These are phyloP conservation scores for Drosophila pectinifera DNA, from an alignment of 1,140 invertebrate genomes.

Conservation along the genomic window DNA sequence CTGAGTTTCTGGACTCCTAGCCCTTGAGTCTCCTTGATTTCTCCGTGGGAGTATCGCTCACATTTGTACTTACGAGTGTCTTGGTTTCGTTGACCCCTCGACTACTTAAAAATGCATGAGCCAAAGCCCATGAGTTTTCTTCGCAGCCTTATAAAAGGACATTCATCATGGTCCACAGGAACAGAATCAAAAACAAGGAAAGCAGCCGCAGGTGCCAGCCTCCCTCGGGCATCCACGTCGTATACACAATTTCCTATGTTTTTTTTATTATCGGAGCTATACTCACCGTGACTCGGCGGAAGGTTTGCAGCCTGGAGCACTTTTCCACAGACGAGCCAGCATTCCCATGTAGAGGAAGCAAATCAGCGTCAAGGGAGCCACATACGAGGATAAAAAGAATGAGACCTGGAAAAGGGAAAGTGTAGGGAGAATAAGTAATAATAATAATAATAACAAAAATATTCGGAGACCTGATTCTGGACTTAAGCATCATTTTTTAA, in stretches of 20 bases:
- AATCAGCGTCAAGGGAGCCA: constrained; percentile 93
- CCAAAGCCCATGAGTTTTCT: constrained; percentile 42
- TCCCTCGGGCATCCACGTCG: background rate
- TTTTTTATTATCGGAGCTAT: background rate
- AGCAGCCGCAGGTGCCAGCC: constrained; percentile 29
- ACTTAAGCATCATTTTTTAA: background rate
- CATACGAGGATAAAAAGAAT: constrained; percentile 94
- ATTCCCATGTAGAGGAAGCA: constrained; percentile 96
- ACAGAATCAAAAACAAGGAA: constrained; percentile 20
- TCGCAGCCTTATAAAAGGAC: constrained; percentile 58
- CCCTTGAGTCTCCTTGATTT: background rate
- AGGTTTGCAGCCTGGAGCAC: constrained; percentile 89
- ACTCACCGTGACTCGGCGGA: constrained; percentile 86
- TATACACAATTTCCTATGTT: constrained; percentile 18
- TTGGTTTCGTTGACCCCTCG: constrained; percentile 29
- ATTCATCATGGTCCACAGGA: constrained; percentile 59
- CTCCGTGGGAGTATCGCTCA: constrained; percentile 6
- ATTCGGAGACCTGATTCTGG: no score
- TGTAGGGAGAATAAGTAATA: background rate
- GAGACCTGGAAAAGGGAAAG: constrained; percentile 87
- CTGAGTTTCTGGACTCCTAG: background rate
- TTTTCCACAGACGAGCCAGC: constrained; percentile 94
- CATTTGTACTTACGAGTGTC: background rate
- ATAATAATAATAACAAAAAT: background rate
- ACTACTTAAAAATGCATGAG: constrained; percentile 75